These are phyloP conservation scores for Charadrius vociferus DNA, from an alignment of 2,113 vertebrate genomes.

Conservation along the genomic window DNA sequence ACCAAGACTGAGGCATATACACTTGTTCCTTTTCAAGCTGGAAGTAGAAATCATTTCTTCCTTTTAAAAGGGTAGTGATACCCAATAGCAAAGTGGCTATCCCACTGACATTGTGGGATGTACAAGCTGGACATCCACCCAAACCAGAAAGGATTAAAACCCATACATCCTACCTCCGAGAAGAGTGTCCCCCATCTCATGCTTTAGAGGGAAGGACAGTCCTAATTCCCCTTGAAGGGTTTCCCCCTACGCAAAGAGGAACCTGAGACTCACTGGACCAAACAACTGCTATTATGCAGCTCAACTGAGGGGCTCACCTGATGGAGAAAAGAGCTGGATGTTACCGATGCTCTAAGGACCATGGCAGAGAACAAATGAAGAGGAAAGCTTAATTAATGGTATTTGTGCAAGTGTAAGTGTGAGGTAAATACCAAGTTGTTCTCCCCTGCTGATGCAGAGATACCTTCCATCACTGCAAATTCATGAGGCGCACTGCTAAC, in stretches of 20 bases:
- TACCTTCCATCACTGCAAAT: neutral
- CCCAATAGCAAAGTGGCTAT: neutral
- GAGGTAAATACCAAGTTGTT: neutral
- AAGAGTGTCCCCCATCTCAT: neutral
- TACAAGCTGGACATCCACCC: neutral
- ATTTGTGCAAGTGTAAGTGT: neutral
- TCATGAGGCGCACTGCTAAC: fast-evolving
- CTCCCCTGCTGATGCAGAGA: neutral
- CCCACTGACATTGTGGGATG: fast-evolving
- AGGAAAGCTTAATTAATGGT: neutral
- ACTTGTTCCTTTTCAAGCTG: neutral
- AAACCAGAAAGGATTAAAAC: neutral
- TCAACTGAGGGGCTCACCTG: neutral
- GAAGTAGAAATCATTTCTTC: neutral
- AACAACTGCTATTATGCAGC: neutral
- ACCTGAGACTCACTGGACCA: neutral
- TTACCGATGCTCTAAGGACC: fast-evolving
- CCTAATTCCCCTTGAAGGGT: neutral
- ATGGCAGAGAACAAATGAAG: neutral
- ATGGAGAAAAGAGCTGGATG: neutral
- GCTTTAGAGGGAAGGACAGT: neutral
- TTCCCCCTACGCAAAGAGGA: neutral
- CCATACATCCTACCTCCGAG: neutral
- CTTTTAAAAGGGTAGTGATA: neutral
- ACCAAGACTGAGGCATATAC: neutral